Percentiles rank a stretch among this genome's conserved stretches.
These are phyloP conservation scores for Scaptomyza parva DNA, from an alignment of 2,888 invertebrate genomes.

Conservation along the genomic window DNA sequence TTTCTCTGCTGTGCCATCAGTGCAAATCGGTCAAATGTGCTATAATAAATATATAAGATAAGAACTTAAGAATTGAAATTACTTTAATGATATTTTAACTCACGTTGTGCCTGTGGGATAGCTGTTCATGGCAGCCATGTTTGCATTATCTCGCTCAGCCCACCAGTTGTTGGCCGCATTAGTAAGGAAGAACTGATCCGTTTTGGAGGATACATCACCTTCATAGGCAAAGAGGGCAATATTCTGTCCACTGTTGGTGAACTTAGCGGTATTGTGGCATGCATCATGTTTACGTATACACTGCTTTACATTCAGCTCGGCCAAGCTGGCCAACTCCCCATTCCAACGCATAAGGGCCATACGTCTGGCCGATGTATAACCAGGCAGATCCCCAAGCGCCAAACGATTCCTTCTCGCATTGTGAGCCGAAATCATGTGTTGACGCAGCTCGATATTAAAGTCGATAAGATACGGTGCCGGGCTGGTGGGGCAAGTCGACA, in stretches of 20 bases:
- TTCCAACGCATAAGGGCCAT: conserved; percentile 59
- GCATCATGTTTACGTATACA: conserved; percentile 41
- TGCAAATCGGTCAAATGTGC: conserved; percentile 52
- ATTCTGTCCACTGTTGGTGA: conserved; percentile 54
- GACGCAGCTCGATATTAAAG: conserved; percentile 8
- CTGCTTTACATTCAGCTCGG: conserved; percentile 53
- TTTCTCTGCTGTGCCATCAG: conserved; percentile 55
- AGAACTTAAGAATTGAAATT: not conserved
- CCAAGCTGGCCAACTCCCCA: conserved; percentile 46
- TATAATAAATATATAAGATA: too few relatives aligned
- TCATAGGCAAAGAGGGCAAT: conserved; percentile 40
- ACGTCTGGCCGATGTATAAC: conserved; percentile 45
- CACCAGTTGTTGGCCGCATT: conserved; percentile 52
- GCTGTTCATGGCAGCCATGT: conserved; percentile 38
- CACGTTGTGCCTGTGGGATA: conserved; percentile 44
- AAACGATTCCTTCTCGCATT: conserved; percentile 45
- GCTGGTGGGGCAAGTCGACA: conserved; percentile 34
- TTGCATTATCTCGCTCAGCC: conserved; percentile 45
- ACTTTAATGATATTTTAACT: conserved; percentile 13
- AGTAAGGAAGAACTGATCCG: conserved; percentile 19
- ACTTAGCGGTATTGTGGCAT: conserved; percentile 51
- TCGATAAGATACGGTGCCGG: conserved; percentile 33
- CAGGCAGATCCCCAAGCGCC: conserved; percentile 37
- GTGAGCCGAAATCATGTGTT: conserved; percentile 30
- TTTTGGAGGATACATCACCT: conserved; percentile 5